phyloP scores from a whole-genome alignment of 2,797 vertebrate genomes.

The Hapalemur alaotrensis region DNA sequence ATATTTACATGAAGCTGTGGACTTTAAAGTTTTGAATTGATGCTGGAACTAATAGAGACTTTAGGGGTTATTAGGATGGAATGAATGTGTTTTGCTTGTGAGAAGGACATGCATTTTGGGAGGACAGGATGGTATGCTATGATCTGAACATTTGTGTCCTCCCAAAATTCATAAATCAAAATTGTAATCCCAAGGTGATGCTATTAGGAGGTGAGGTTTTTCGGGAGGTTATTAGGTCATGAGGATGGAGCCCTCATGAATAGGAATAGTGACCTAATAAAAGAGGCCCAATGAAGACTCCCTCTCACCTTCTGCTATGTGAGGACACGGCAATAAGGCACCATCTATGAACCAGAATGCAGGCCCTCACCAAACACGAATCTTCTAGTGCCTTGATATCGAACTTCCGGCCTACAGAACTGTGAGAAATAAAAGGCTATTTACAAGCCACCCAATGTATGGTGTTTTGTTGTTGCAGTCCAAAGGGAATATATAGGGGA shows the following conservation, averaged over 20 bases:
- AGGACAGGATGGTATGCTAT: neutral
- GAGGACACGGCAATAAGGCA: neutral
- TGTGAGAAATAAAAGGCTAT: neutral
- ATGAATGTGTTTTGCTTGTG: neutral
- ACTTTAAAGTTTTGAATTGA: neutral
- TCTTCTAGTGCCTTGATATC: neutral
- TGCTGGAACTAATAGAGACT: neutral
- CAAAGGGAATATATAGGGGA: neutral
- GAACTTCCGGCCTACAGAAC: neutral
- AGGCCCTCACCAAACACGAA: neutral
- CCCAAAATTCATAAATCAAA: neutral
- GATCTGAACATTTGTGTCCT: neutral
- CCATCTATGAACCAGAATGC: neutral
- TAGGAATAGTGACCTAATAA: neutral
- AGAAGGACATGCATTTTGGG: neutral
- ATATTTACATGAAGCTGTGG: neutral
- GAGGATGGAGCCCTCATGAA: neutral
- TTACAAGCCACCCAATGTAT: neutral
- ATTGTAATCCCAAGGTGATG: neutral
- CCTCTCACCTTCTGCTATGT: neutral
- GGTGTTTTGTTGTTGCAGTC: neutral
- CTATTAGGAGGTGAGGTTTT: neutral
- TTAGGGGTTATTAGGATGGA: neutral
- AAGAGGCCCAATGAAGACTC: neutral
- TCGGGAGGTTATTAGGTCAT: neutral